A percentile compares a stretch with the other conserved stretches of the same genome.
Evolutionary conservation across 2,797 vertebrate species (phyloP).

Genomic region (Clarias platycephalus): DNA sequence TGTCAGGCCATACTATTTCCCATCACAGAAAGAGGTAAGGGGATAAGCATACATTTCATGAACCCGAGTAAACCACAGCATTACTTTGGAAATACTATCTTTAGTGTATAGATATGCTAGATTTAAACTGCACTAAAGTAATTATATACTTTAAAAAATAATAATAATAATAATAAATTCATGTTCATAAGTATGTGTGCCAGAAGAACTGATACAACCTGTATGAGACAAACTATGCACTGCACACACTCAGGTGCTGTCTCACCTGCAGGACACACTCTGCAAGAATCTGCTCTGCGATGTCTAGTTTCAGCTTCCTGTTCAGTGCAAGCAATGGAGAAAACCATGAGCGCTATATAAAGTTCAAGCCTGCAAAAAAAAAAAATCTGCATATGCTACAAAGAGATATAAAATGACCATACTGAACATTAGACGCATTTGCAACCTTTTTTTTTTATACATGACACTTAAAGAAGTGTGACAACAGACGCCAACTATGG

Average conservation of each 20-base stretch:
- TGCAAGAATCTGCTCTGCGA: not conserved
- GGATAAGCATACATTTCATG: slow-evolving; percentile 1
- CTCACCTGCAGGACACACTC: slow-evolving; percentile 67
- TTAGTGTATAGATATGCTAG: not conserved
- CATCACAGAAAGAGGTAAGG: slow-evolving; percentile 42
- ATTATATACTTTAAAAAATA: not conserved
- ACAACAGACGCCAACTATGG: not conserved
- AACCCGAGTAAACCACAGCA: slow-evolving; percentile 8
- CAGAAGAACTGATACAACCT: not conserved
- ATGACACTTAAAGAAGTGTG: not conserved
- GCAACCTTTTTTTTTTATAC: not conserved
- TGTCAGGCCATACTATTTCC: slow-evolving; percentile 46
- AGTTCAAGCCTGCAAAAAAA: not conserved
- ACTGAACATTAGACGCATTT: not conserved
- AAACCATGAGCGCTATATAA: not conserved
- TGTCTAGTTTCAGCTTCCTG: not conserved
- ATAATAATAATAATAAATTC: not conserved
- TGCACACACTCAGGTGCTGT: slow-evolving; percentile 3
- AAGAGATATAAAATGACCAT: not conserved
- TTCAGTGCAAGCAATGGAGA: slow-evolving; percentile 5
- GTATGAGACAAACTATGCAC: not conserved
- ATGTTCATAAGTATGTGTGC: not conserved
- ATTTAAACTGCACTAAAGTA: not conserved
- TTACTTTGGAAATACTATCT: not conserved
- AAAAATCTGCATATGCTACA: not conserved